phyloP scores from a whole-genome alignment of 2,888 invertebrate genomes.

The Hirtodrosophila confusa region DNA sequence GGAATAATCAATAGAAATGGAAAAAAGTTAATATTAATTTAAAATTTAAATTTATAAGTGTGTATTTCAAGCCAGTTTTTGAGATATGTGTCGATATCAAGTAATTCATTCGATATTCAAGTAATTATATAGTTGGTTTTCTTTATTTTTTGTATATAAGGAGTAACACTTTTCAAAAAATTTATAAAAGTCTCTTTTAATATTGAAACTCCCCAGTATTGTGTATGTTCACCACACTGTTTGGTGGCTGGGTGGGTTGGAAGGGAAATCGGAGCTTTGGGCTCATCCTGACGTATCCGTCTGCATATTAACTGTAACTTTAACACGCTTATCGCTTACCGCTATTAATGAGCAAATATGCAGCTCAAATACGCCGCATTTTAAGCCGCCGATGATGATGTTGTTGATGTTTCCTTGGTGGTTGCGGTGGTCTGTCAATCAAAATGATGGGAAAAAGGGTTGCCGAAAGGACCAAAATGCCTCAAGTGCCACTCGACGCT shows the following conservation, averaged over 20 bases:
- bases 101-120: too few relatives aligned
- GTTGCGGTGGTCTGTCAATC: slow-evolving; percentile 73
- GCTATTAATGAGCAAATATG: slow-evolving; percentile 81
- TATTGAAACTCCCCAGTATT: too few relatives aligned
- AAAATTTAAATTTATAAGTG: too few relatives aligned
- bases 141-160: too few relatives aligned
- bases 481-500: slow-evolving; percentile 66
- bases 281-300: slow-evolving; percentile 15
- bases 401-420: slow-evolving; percentile 30
- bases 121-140: too few relatives aligned
- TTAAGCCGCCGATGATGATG: slow-evolving; percentile 27
- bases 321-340: slow-evolving; percentile 72
- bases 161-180: too few relatives aligned
- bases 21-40: too few relatives aligned
- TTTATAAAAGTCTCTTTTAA: too few relatives aligned
- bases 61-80: too few relatives aligned
- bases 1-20: too few relatives aligned
- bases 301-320: slow-evolving; percentile 69
- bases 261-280: slow-evolving; percentile 38
- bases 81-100: too few relatives aligned
- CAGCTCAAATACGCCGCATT: slow-evolving; percentile 53
- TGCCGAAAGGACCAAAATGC: slow-evolving; percentile 46
- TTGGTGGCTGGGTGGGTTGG: background rate
- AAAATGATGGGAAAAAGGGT: slow-evolving; percentile 63
- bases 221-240: slow-evolving; percentile 24